Base-by-base conservation (phyloP, 2,113 vertebrate genomes). In the Scomber scombrus region DNA sequence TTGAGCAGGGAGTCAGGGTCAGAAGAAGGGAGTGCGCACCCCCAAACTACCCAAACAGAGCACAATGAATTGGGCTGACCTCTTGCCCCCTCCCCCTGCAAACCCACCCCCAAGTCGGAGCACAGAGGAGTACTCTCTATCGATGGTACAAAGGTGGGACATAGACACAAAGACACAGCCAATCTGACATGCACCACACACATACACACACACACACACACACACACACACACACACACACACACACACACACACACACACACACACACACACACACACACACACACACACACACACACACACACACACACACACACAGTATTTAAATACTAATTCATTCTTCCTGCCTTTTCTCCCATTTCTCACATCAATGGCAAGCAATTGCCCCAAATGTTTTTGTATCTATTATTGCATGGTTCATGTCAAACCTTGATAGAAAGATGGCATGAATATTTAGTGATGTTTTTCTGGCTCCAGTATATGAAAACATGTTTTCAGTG, bases 11-110 rank as follows among this genome's bases (percentile, higher is more conserved):
- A 99, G 98, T 91, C 98, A 99, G 95, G 97, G 98, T 84, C 98
- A 99, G 79, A 99, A 99, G 91, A 99, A 98, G 86, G 96, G 96
- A 64, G 93, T 95, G 45, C 94, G 97, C 3, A 97, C 96, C 56
- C 96, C 97, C 46, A 99, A 98, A 94, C 94, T 95, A 71, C 94
- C 97, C 43, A 99, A 99, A 88, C 98, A 98, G 90, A 96, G 94
- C 58, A 96, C 97, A 76, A 97, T 99, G 97, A 98, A 98, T 90
- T 99, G 98, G 98, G 95, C 97, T 54, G 98, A 99, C 85, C 95
- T 99, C 51, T 95, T 99, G 75, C 98, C 98, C 58, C 98, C 98
- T 14, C 98, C 97, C 31, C 98, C 98, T 1, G 96, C 95, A 16
- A 98, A 98, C 80, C 98, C 98, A 56, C 97, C 97, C 29, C 96